phyloP scores from a whole-genome alignment of 2,797 vertebrate species.

The Coreius guichenoti region DNA sequence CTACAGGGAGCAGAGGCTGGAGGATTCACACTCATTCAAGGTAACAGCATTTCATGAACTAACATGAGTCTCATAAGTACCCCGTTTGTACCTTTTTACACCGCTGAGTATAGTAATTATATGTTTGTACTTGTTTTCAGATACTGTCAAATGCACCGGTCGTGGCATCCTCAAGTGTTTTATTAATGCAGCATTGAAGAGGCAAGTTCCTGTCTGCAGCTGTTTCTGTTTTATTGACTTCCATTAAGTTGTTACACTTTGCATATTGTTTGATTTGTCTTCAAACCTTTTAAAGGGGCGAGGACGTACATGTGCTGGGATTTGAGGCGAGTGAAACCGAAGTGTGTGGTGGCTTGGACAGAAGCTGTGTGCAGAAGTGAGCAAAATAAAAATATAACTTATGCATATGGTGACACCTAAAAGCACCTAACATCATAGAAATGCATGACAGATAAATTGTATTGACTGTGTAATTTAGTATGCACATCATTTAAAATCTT shows the following conservation, averaged over 20 bases:
- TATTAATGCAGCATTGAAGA: conserved; percentile 73
- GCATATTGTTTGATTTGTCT: neutral
- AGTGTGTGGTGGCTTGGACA: conserved; percentile 70
- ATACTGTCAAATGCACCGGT: conserved; percentile 73
- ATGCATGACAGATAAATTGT: neutral
- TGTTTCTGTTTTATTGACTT: neutral
- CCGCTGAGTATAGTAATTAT: neutral
- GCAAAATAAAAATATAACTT: neutral
- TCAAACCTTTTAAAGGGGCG: conserved; percentile 70
- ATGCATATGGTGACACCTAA: neutral
- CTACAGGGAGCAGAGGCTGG: conserved; percentile 74
- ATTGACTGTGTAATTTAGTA: neutral
- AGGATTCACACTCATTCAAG: conserved; percentile 77
- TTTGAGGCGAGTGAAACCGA: conserved; percentile 78
- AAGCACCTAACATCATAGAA: neutral
- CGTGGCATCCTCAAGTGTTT: conserved; percentile 78
- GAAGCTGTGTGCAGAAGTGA: conserved; percentile 70
- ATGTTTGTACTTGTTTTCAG: conserved; percentile 62
- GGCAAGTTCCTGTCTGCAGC: conserved; percentile 65
- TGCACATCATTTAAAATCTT: neutral
- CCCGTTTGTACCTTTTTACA: neutral
- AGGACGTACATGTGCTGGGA: conserved; percentile 77
- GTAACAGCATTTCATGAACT: conserved; percentile 61
- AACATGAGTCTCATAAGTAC: neutral
- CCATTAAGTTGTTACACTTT: neutral